Evolutionary conservation across 2,888 invertebrate genomes (phyloP).

Genomic region (Aleiodes testaceus): DNA sequence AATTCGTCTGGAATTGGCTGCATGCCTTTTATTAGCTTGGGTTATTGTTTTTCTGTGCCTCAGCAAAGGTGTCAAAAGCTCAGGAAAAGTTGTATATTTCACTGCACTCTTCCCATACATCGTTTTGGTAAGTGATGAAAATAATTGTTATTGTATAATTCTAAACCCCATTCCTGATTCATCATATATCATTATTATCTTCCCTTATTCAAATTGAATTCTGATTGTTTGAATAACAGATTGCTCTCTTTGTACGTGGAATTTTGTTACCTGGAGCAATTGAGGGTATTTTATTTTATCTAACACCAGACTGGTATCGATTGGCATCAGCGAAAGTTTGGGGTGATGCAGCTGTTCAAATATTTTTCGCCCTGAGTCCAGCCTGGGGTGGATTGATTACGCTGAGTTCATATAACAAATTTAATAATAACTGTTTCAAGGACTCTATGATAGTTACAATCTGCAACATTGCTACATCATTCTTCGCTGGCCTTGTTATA

Average conservation of each 20-base stretch:
- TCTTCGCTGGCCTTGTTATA: conserved; percentile 87
- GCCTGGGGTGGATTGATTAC: conserved; percentile 92
- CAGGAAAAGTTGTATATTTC: conserved; percentile 87
- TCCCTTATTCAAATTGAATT: background rate
- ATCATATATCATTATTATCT: background rate
- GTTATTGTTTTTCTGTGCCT: conserved; percentile 84
- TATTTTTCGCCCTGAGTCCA: conserved; percentile 89
- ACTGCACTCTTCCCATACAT: conserved; percentile 85
- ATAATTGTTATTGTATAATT: background rate
- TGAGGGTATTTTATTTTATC: conserved; percentile 85
- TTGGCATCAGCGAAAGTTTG: conserved; percentile 85
- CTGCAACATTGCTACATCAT: conserved; percentile 85
- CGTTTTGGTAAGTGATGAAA: conserved; percentile 78
- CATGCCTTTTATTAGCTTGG: conserved; percentile 86
- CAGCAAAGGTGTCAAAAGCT: conserved; percentile 86
- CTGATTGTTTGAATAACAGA: conserved; percentile 52
- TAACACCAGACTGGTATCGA: conserved; percentile 85
- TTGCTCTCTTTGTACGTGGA: conserved; percentile 81
- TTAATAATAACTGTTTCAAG: conserved; percentile 86
- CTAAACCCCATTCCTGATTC: too few species aligned
- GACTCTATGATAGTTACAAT: conserved; percentile 85
- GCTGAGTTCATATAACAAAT: conserved; percentile 88
- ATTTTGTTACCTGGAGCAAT: conserved; percentile 86
- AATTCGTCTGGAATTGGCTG: conserved; percentile 81
- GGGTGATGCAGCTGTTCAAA: conserved; percentile 90